Conservation (phyloP, 1,140 invertebrate species). For the Drosophila nasuta region DNA sequence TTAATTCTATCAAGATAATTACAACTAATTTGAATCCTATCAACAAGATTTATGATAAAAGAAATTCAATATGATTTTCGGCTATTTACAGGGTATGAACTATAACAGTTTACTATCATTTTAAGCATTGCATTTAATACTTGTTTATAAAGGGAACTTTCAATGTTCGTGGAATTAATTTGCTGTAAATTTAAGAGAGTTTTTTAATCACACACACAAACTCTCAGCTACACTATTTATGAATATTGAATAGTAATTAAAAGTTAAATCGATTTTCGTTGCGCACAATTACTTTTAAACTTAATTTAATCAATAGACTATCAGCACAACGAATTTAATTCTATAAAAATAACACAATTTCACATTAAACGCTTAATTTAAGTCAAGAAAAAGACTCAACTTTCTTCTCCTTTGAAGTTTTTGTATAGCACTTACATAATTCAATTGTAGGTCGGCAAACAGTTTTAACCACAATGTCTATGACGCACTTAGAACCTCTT, state of each 20-base stretch:
- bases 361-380: not conserved
- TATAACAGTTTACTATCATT: no score
- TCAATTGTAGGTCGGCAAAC: not conserved
- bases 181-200: slow-evolving; percentile 61
- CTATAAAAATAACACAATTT: not conserved
- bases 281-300: slow-evolving; percentile 52
- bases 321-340: slow-evolving; percentile 2
- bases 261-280: slow-evolving; percentile 65
- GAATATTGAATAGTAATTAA: slow-evolving; percentile 72
- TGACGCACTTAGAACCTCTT: slow-evolving; percentile 59
- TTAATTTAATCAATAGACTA: slow-evolving; percentile 68
- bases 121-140: slow-evolving; percentile 56
- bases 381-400: no score
- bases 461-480: slow-evolving; percentile 1
- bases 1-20: not conserved
- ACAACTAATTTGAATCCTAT: not conserved
- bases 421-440: slow-evolving; percentile 2
- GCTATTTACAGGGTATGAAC: no score
- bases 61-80: not conserved
- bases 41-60: not conserved
- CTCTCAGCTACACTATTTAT: slow-evolving; percentile 41
- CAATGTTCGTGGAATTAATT: slow-evolving; percentile 60
- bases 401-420: not conserved
- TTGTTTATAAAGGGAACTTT: slow-evolving; percentile 34
- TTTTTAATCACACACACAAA: slow-evolving; percentile 40